These are phyloP conservation scores for Periplaneta americana DNA, from an alignment of 1,140 invertebrate genomes.

Conservation along the genomic window DNA sequence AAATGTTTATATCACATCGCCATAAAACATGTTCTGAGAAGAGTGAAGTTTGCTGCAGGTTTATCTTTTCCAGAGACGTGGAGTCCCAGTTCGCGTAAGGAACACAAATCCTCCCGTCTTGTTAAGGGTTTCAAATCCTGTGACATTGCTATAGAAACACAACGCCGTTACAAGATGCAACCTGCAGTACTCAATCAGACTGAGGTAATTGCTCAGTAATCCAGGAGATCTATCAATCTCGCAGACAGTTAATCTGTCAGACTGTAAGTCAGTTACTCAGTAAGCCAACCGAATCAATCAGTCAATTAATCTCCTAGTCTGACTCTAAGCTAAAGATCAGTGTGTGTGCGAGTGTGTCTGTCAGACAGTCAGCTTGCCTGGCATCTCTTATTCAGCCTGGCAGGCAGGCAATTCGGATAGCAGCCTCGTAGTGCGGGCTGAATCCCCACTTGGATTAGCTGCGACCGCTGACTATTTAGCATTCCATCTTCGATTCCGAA, in stretches of 20 bases:
- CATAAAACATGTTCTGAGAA: no score
- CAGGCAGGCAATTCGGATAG: not conserved
- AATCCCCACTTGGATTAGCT: not conserved
- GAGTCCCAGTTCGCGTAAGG: no score
- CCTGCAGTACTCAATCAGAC: not conserved
- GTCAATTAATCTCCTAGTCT: not conserved
- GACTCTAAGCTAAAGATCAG: not conserved
- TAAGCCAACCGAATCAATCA: not conserved
- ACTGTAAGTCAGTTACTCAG: not conserved
- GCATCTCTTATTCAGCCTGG: not conserved
- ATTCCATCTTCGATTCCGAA: constrained; percentile 15
- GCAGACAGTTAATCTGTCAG: not conserved
- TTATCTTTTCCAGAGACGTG: no score
- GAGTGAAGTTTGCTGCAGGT: no score
- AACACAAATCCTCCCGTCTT: no score
- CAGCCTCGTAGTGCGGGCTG: not conserved
- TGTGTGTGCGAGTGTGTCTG: no score
- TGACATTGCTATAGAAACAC: no score
- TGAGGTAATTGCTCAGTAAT: no score
- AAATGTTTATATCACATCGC: no score
- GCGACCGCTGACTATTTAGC: not conserved
- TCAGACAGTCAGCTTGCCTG: no score
- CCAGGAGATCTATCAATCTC: not conserved
- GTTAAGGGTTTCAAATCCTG: no score
- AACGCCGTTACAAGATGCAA: no score